phyloP scores from a whole-genome alignment of 1,140 invertebrate species.

The Chironomus tepperi region DNA sequence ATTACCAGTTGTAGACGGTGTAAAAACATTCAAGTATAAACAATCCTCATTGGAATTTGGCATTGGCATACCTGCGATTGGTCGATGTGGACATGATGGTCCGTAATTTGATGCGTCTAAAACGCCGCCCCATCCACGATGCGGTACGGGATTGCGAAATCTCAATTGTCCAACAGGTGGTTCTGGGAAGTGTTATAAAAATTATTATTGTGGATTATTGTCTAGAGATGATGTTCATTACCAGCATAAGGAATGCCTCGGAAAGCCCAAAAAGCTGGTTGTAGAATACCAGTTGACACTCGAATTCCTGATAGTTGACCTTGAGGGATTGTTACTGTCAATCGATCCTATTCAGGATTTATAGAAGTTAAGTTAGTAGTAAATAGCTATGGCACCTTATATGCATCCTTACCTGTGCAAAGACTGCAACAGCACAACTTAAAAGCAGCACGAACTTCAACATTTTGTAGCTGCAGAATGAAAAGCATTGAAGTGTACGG shows the following conservation, averaged over 20 bases:
- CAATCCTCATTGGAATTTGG: slow-evolving; percentile 52
- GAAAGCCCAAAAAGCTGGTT: background rate
- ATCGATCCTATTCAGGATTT: background rate
- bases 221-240: background rate
- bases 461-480: too few relatives aligned
- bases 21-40: slow-evolving; percentile 62
- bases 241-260: slow-evolving; percentile 3
- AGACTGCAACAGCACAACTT: too few relatives aligned
- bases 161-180: slow-evolving; percentile 10
- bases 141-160: slow-evolving; percentile 40
- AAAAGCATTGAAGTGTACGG: too few relatives aligned
- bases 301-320: background rate
- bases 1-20: slow-evolving; percentile 37
- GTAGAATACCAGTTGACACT: slow-evolving; percentile 5
- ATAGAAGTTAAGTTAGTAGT: background rate
- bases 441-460: too few relatives aligned
- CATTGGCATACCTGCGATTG: slow-evolving; percentile 36
- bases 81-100: slow-evolving; percentile 41
- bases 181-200: background rate
- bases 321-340: background rate
- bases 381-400: too few relatives aligned
- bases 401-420: too few relatives aligned
- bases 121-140: slow-evolving; percentile 42
- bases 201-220: background rate
- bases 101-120: slow-evolving; percentile 43